Conservation (phyloP, 23 tunicate species). For the Ciona savignyi region DNA sequence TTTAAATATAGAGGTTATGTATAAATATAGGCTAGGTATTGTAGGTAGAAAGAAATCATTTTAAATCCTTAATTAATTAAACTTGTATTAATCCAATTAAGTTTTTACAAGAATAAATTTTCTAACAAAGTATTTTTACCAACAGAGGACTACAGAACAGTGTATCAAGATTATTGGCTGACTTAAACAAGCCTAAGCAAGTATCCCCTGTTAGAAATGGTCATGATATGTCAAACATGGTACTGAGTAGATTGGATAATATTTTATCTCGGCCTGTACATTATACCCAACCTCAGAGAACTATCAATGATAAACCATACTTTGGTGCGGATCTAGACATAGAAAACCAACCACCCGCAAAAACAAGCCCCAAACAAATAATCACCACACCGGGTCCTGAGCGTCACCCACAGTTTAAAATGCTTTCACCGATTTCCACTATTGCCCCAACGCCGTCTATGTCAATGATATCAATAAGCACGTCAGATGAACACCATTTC, state of each 20-base stretch:
- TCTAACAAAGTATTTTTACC: background rate
- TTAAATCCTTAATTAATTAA: background rate
- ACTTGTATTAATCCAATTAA: no score
- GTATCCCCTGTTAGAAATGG: background rate
- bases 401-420: background rate
- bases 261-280: conserved; percentile 7
- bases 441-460: conserved; percentile 12
- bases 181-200: conserved; percentile 21
- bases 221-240: background rate
- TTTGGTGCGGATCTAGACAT: background rate
- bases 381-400: background rate
- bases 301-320: background rate
- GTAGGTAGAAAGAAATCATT: background rate
- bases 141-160: conserved; percentile 66
- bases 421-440: background rate
- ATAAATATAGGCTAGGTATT: no score
- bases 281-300: background rate
- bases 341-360: background rate
- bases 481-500: conserved; percentile 60
- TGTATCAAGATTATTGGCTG: conserved; percentile 58
- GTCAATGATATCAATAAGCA: conserved; percentile 45
- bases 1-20: no score
- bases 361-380: background rate
- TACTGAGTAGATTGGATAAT: conserved; percentile 6
- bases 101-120: no score